A percentile compares a stretch with the other conserved stretches of the same genome.
Evolutionary conservation across 2,888 invertebrate species (phyloP).

Genomic region (Drosophila histrio): DNA sequence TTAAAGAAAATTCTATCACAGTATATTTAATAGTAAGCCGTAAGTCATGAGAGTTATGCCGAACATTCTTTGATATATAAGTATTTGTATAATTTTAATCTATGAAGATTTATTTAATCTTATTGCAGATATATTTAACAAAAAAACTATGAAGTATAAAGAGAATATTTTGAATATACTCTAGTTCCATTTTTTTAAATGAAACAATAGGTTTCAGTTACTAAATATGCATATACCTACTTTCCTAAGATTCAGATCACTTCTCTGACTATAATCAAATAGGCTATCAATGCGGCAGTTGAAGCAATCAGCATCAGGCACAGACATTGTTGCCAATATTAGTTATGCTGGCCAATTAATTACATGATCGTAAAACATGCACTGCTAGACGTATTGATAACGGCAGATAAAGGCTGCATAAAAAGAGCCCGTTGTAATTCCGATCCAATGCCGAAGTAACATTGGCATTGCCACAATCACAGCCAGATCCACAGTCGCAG

Average conservation of each 20-base stretch:
- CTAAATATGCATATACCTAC: too few species aligned
- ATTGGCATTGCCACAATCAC: constrained; percentile 1
- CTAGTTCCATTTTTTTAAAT: too few species aligned
- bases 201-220: too few species aligned
- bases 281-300: constrained; percentile 31
- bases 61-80: too few species aligned
- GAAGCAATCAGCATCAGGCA: constrained; percentile 6
- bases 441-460: background rate
- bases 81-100: too few species aligned
- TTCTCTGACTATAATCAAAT: constrained; percentile 25
- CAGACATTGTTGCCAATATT: constrained; percentile 69
- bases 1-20: constrained; percentile 14
- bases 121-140: too few species aligned
- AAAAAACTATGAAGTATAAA: too few species aligned
- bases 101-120: too few species aligned
- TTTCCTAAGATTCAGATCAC: constrained; percentile 1
- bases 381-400: constrained; percentile 68
- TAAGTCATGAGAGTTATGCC: too few species aligned
- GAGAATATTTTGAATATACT: too few species aligned
- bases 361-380: constrained; percentile 67
- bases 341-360: constrained; percentile 63
- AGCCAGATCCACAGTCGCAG: background rate
- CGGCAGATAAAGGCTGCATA: constrained; percentile 69
- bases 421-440: constrained; percentile 39
- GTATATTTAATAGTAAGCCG: too few species aligned